Evolutionary conservation across 2,797 vertebrate species (phyloP).

Genomic region (Pipistrellus kuhlii): DNA sequence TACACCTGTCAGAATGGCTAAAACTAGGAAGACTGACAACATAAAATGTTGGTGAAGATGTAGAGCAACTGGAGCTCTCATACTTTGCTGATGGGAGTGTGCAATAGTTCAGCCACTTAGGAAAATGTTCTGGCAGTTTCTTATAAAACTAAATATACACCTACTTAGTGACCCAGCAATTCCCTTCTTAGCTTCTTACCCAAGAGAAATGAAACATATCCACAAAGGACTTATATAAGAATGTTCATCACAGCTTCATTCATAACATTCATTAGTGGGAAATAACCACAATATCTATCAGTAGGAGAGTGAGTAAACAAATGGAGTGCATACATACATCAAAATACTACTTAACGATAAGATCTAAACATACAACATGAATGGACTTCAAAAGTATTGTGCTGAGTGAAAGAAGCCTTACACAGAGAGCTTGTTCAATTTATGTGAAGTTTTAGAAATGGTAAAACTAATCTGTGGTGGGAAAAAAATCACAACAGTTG

Average conservation of each 20-base stretch:
- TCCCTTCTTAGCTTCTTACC: neutral
- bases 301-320: neutral
- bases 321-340: neutral
- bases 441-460: slow-evolving; percentile 27
- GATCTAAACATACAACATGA: neutral
- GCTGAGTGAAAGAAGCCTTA: neutral
- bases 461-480: neutral
- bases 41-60: neutral
- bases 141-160: slow-evolving; percentile 20
- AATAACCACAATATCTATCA: neutral
- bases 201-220: neutral
- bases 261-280: neutral
- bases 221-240: neutral
- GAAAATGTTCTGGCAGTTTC: neutral
- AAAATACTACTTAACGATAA: neutral
- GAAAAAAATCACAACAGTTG: slow-evolving; percentile 25
- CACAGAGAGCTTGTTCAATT: neutral
- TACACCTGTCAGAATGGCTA: neutral
- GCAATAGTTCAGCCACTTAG: neutral
- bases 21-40: neutral
- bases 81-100: neutral
- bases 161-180: neutral
- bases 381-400: neutral
- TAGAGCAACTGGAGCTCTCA: neutral
- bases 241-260: neutral